Percentiles rank a stretch among this genome's conserved stretches.
Conservation (phyloP, 2,797 vertebrate species). For the Etheostoma nigrum region DNA sequence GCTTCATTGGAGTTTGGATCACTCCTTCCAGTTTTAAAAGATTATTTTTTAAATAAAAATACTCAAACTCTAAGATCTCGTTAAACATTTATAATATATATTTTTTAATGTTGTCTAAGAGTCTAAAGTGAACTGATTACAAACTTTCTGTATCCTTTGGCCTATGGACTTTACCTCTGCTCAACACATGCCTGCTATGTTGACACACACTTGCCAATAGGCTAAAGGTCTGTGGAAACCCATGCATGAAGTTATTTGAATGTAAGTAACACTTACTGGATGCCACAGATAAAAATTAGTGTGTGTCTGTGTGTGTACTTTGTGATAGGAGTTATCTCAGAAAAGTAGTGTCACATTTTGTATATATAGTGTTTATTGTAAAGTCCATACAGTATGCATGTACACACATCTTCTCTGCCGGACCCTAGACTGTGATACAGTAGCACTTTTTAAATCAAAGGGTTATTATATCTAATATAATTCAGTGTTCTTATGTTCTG, state of each 20-base stretch:
- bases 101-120: not conserved
- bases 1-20: not conserved
- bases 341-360: not conserved
- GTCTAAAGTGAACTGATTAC: not conserved
- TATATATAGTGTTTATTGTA: constrained; percentile 34
- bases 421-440: constrained; percentile 15
- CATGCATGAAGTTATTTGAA: constrained; percentile 31
- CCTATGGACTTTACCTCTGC: not conserved
- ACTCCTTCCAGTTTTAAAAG: not conserved
- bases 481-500: constrained; percentile 12
- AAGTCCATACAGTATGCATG: constrained; percentile 15
- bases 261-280: not conserved
- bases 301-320: not conserved
- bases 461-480: constrained; percentile 20
- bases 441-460: constrained; percentile 26
- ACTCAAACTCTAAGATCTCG: not conserved
- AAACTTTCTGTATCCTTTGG: not conserved
- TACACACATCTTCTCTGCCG: constrained; percentile 16
- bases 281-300: not conserved
- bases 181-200: constrained; percentile 20
- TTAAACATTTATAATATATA: not conserved
- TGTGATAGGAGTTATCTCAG: constrained; percentile 5
- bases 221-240: constrained; percentile 33
- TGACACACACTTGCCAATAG: constrained; percentile 29
- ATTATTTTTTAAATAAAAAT: not conserved